Evolutionary conservation across 2,797 vertebrate species (phyloP).

Genomic region (Distichodus sexfasciatus): DNA sequence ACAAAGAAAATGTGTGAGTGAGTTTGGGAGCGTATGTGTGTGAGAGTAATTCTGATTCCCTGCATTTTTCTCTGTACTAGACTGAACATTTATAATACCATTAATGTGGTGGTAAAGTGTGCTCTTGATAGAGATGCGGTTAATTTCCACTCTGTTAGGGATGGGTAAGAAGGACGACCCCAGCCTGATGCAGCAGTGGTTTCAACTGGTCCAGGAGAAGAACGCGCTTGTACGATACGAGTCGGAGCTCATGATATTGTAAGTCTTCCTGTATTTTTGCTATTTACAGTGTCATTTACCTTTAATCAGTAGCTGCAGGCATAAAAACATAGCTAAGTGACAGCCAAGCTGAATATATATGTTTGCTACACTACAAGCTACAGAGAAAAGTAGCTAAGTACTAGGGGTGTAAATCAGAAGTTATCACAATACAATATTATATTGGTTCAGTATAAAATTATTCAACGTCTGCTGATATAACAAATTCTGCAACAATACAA

Average conservation of each 20-base stretch:
- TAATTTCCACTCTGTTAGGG: slow-evolving; percentile 71
- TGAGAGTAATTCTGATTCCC: background rate
- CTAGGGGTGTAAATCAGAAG: no score
- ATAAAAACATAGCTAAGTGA: no score
- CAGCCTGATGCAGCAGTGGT: slow-evolving; percentile 96
- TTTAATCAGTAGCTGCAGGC: no score
- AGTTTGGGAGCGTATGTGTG: background rate
- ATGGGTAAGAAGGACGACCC: slow-evolving; percentile 88
- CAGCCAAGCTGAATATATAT: no score
- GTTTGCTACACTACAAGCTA: no score
- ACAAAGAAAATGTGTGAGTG: background rate
- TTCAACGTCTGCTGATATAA: no score
- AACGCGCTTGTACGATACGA: slow-evolving; percentile 91
- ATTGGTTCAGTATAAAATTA: no score
- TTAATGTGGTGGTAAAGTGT: background rate
- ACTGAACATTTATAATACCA: background rate
- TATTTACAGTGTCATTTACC: background rate
- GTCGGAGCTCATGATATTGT: slow-evolving; percentile 95
- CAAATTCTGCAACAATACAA: no score
- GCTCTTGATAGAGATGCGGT: no score
- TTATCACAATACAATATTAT: no score
- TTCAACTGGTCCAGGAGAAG: slow-evolving; percentile 94
- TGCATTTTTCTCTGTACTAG: slow-evolving; percentile 3
- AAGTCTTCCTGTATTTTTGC: slow-evolving; percentile 75
- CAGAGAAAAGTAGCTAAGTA: no score